Percentiles rank a stretch among this genome's conserved stretches.
Conservation (phyloP, 2,113 vertebrate species). For the Petroica traversi region DNA sequence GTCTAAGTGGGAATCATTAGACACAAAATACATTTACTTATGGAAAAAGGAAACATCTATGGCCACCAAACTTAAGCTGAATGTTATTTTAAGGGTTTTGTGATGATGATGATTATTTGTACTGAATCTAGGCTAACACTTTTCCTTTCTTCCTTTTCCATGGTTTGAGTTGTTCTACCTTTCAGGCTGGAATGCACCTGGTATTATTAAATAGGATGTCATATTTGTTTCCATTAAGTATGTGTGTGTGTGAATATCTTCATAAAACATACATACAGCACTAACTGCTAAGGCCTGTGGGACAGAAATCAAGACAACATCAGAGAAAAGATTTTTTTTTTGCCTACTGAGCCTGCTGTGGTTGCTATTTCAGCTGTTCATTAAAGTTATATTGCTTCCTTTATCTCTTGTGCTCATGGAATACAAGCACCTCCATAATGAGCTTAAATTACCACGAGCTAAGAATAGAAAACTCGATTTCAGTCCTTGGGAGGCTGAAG, state of each 20-base stretch:
- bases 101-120: neutral
- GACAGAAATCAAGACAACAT: constrained; percentile 51
- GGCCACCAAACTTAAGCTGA: neutral
- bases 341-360: neutral
- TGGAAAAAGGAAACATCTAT: neutral
- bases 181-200: neutral
- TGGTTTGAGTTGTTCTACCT: neutral
- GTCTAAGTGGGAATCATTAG: neutral
- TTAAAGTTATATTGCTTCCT: constrained; percentile 69
- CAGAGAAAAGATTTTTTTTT: neutral
- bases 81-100: neutral
- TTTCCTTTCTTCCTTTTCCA: neutral
- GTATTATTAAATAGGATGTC: neutral
- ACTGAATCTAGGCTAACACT: neutral
- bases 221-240: neutral
- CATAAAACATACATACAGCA: constrained; percentile 30
- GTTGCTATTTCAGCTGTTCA: constrained; percentile 61
- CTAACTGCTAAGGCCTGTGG: neutral
- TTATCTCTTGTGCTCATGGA: constrained; percentile 62
- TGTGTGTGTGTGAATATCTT: constrained; percentile 26
- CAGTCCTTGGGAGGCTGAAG: constrained; percentile 49
- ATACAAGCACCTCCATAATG: constrained; percentile 53
- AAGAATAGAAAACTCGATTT: constrained; percentile 70
- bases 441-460: constrained; percentile 61
- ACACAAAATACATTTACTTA: neutral